Base-by-base conservation (phyloP, 2,113 vertebrate genomes). In the Epinephelus moara region DNA sequence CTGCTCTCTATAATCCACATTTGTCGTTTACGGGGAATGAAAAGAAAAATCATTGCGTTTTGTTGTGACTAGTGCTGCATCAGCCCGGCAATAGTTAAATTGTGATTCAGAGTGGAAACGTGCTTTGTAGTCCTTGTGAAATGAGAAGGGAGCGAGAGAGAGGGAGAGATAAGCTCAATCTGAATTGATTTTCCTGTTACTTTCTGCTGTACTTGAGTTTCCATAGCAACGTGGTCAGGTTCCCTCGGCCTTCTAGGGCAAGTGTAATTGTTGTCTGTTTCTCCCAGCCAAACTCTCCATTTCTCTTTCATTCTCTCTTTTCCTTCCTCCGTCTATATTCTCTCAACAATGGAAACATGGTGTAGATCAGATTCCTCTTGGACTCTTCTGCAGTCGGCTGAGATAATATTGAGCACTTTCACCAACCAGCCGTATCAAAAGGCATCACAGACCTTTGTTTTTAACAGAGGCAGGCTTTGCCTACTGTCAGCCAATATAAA, bases 161-260 rank as follows among this genome's bases (percentile, higher is more conserved):
- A 85, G 86, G 56, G 82, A 84, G 88, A 90, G 88, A 93, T 92
- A 90, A 93, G 90, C 92, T 93, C 91, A 92, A 87, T 92, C 94
- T 93, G 94, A 94, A 96, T 95, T 94, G 95, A 95, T 95, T 95
- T 95, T 94, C 89, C 91, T 90, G 88, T 94, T 95, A 94, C 92
- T 95, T 95, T 96, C 93, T 92, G 92, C 93, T 95, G 92, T 96
- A 94, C 93, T 94, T 95, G 91, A 92, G 94, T 96, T 96, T 91
- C 95, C 94, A 96, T 96, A 89, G 95, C 94, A 95, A 96, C 95
- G 81, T 94, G 95, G 94, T 95, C 95, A 95, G 93, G 94, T 95
- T 95, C 88, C 88, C 92, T 87, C 89, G 91, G 93, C 94, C 94
- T 95, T 93, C 93, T 92, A 96, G 95, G 95, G 94, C 94, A 95